phyloP scores from a whole-genome alignment of 2,888 invertebrate species.

The Philhelius pedissequus region DNA sequence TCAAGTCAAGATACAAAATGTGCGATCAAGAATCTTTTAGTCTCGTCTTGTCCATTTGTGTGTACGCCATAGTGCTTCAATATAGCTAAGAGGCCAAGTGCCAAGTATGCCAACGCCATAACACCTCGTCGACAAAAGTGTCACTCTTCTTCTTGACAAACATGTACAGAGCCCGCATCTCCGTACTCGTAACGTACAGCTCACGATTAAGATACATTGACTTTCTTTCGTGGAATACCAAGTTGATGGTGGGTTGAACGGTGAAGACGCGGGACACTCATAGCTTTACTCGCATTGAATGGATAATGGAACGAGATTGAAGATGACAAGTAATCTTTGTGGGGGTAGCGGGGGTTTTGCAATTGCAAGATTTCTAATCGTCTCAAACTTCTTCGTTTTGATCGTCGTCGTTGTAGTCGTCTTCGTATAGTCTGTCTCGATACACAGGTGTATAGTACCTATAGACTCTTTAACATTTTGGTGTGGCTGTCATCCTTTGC shows the following conservation, averaged over 20 bases:
- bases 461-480: constrained; percentile 9
- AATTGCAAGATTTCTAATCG: constrained; percentile 59
- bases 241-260: constrained; percentile 12
- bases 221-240: constrained; percentile 66
- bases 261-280: background rate
- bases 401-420: background rate
- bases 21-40: constrained; percentile 34
- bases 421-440: background rate
- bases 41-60: background rate
- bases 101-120: constrained; percentile 60
- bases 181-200: constrained; percentile 1
- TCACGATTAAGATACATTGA: constrained; percentile 40
- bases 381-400: background rate
- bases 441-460: background rate
- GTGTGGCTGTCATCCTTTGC: constrained; percentile 54
- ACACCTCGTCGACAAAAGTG: constrained; percentile 59
- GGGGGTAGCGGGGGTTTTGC: constrained; percentile 19
- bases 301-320: constrained; percentile 56
- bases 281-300: constrained; percentile 48
- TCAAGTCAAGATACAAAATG: constrained; percentile 14
- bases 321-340: constrained; percentile 62
- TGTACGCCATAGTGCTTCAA: constrained; percentile 21
- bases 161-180: constrained; percentile 17
- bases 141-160: constrained; percentile 47
- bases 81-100: constrained; percentile 27